Base-by-base conservation (phyloP, 2,797 vertebrate genomes). In the Parauchenoglanis punctatus region DNA sequence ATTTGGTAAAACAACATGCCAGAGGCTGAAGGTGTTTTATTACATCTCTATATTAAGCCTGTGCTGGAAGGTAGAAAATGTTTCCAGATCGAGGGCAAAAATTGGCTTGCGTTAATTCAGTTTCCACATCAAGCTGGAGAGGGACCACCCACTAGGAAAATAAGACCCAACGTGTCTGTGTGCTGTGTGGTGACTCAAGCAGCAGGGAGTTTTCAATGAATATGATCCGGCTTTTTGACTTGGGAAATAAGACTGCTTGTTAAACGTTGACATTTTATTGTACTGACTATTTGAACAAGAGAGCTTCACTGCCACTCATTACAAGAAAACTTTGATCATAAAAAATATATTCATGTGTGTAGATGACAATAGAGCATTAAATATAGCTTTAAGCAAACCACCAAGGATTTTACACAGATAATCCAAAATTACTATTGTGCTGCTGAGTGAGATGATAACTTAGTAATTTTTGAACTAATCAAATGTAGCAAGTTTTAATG, bases 21-120 rank as follows among this genome's bases (percentile, higher is more conserved):
- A 96, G 94, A 94, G 93, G 93, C 93, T 95, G 92, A 92, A 96
- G 95, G 94, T 95, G 94, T 96, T 97, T 97, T 94, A 95, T 97
- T 97, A 95, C 96, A 92, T 93, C 91, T 91, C 95, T 93, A 90
- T 96, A 93, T 92, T 94, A 93, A 95, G 97, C 95, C 93, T 18
- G 93, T 95, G 95, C 93, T 93, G 92, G 94, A 96, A 94, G 95
- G 92, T 94, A 95, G 95, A 97, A 95, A 97, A 96, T 95, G 96
- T 96, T 97, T 96, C 96, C 96, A 97, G 96, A 95, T 96, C 95
- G 87, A 90, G 91, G 90, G 93, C 88, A 86, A 88, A 95, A 96
- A 96, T 94, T 95, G 95, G 91, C 92, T 93, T 54, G 92, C 85
- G 75, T 92, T 95, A 95, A 95, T 96, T 95, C 94, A 93, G 93